Base-by-base conservation (phyloP, 2,888 invertebrate species). In the Diarsia mendica region DNA sequence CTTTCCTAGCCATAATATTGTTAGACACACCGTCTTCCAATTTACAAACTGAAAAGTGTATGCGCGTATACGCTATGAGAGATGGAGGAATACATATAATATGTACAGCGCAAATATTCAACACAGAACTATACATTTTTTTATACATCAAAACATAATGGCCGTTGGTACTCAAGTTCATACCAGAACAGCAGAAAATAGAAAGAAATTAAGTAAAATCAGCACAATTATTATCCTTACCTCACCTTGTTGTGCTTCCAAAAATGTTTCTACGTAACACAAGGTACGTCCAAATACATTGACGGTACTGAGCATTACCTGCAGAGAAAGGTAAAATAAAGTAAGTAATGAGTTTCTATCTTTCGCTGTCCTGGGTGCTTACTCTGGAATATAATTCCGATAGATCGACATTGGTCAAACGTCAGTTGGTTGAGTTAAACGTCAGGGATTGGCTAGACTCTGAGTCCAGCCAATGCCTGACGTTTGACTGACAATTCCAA, bases 1-100 rank as follows among this genome's bases (percentile, higher is more conserved):
- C 10, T 78, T 78, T 6, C 1, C 8, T 10, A 78, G 10, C 72
- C 80, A 72, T 2, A 49, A 2, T 23, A 49, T 20, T 20, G 11
- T 6, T n/a, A 69, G 0, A 60, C n/a, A 11, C 0, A 6, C 0
- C 10, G 2, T 4, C n/a, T 23, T 51, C 49, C 58, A 67, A 51
- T 60, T 3, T 0, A 6, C 0, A 28, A 5, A 1, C 75, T 75
- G 65, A 18, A 75, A 75, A 75, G 20, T 20, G 48, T 39, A 39
- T 39, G 39, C 5, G 39, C 4, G 39, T 4, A 5, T 39, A 39
- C 39, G 39, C 5, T 44, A 68, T 13, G 5, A 20, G 11, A 4
- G 28, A 4, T 9, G 13, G 20, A 28, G 4, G 18, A 46, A 64
- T 46, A n/a, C n/a, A n/a, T n/a, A n/a, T n/a, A n/a, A n/a, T n/a